Evolutionary conservation across 2,797 vertebrate genomes (phyloP).

Genomic region (Cynodonichthys magdalenae): DNA sequence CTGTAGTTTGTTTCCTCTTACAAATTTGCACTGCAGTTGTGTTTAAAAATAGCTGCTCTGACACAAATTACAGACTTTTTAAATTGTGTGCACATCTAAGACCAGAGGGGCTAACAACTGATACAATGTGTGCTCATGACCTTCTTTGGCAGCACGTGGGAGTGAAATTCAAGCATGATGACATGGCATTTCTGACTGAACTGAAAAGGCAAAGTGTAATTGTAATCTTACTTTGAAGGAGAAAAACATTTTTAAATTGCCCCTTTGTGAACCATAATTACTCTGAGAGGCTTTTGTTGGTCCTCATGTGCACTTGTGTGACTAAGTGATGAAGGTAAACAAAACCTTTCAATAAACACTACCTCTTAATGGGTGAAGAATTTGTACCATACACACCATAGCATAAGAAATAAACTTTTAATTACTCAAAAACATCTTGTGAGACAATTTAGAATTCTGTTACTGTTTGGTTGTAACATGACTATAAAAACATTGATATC

Average conservation of each 20-base stretch:
- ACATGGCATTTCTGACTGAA: conserved; percentile 4
- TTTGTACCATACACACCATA: conserved; percentile 19
- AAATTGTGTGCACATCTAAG: background rate
- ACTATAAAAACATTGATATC: conserved; percentile 32
- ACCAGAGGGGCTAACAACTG: background rate
- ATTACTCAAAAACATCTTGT: conserved; percentile 28
- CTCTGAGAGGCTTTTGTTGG: conserved; percentile 8
- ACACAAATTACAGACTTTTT: background rate
- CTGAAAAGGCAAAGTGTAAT: conserved; percentile 2
- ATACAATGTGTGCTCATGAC: background rate
- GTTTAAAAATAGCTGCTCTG: background rate
- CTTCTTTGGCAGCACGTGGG: background rate
- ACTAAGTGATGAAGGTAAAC: conserved; percentile 3
- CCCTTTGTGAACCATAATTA: conserved; percentile 17
- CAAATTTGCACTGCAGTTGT: background rate
- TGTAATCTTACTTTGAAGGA: background rate
- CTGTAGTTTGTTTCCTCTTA: background rate
- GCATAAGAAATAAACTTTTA: conserved; percentile 16
- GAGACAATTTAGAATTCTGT: conserved; percentile 24
- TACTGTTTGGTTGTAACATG: conserved; percentile 4
- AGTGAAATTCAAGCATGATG: background rate
- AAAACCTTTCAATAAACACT: background rate
- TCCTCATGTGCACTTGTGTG: background rate
- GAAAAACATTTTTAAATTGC: background rate
- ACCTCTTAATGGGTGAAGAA: conserved; percentile 20